These are phyloP conservation scores for Actenoides lindsayi DNA, from an alignment of 2,113 vertebrate genomes.

Conservation along the genomic window DNA sequence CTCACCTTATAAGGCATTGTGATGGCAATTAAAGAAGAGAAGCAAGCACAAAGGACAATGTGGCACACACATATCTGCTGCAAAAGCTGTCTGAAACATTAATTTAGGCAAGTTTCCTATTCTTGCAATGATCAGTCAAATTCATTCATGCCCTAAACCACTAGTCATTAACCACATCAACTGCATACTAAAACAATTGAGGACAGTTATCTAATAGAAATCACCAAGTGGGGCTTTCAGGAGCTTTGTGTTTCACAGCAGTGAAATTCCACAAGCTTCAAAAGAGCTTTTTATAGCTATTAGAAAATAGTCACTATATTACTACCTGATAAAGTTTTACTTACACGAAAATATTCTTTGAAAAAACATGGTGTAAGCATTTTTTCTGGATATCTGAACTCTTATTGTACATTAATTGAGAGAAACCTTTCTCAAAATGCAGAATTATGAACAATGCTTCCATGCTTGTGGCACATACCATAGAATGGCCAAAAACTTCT, in stretches of 20 bases:
- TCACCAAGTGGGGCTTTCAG: neutral
- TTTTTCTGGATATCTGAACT: neutral
- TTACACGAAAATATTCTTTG: neutral
- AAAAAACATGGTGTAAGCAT: neutral
- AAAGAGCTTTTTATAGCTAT: neutral
- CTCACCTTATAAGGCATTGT: neutral
- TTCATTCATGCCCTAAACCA: neutral
- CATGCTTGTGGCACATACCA: neutral
- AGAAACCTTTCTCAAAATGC: neutral
- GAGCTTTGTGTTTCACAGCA: neutral
- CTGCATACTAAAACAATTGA: neutral
- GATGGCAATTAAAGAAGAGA: neutral
- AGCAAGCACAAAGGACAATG: neutral
- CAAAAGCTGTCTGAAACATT: neutral
- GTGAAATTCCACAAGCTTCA: neutral
- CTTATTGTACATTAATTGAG: neutral
- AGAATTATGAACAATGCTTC: neutral
- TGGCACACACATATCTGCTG: neutral
- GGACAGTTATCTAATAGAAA: neutral
- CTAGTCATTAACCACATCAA: neutral
- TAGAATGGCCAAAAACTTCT: neutral
- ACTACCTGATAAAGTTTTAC: neutral
- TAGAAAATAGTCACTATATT: neutral
- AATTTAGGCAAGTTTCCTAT: slow-evolving; percentile 10
- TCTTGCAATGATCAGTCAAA: slow-evolving; percentile 9